Conservation (phyloP, 2,888 invertebrate species). For the Microchrysa polita region DNA sequence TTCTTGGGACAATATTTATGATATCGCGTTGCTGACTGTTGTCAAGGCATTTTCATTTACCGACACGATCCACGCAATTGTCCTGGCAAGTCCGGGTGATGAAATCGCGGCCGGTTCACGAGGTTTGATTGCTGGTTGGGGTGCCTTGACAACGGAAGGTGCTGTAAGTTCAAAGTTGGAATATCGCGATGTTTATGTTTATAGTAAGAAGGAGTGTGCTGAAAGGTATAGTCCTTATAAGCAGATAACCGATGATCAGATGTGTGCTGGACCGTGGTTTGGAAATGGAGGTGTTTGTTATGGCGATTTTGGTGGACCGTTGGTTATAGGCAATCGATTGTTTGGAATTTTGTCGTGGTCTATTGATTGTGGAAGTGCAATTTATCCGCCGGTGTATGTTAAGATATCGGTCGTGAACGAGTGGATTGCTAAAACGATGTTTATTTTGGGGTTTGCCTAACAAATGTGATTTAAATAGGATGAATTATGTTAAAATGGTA, state of each 20-base stretch:
- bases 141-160: conserved; percentile 47
- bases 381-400: background rate
- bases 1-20: background rate
- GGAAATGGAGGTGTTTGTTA: conserved; percentile 63
- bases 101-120: conserved; percentile 44
- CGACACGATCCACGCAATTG: background rate
- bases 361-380: conserved; percentile 61
- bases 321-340: conserved; percentile 56
- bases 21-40: background rate
- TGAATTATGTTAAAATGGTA: too few relatives aligned
- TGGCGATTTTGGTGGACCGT: conserved; percentile 61
- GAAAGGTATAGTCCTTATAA: conserved; percentile 62
- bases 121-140: conserved; percentile 53
- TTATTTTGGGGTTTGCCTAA: too few relatives aligned
- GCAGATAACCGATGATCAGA: conserved; percentile 66
- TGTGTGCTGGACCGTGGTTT: conserved; percentile 67
- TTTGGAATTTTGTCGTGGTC: conserved; percentile 66
- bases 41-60: background rate
- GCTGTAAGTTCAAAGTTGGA: conserved; percentile 61
- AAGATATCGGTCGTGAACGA: background rate
- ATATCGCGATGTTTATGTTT: conserved; percentile 66
- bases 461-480: too few relatives aligned
- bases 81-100: conserved; percentile 29
- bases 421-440: background rate
- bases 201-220: conserved; percentile 64